Conservation (phyloP, 2,888 invertebrate species). For the Pogonocherus hispidulus region DNA sequence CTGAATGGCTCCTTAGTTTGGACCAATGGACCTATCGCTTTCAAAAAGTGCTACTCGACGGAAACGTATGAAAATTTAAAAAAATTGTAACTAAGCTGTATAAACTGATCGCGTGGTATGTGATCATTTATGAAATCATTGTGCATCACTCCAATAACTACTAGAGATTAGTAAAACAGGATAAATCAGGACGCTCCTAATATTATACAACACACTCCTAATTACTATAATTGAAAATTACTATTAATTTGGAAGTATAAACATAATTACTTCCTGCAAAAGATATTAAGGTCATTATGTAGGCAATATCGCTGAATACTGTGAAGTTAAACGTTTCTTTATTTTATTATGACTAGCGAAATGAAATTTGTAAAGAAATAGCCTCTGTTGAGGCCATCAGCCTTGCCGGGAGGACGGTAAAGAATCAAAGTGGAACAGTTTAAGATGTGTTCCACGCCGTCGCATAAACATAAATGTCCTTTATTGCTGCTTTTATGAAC, state of each 20-base stretch:
- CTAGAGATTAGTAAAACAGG: no score
- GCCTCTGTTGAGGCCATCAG: conserved; percentile 35
- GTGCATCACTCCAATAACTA: no score
- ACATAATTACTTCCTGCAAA: not conserved
- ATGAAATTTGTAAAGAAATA: conserved; percentile 33
- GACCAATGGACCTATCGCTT: no score
- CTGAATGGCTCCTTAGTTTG: no score
- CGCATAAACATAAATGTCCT: conserved; percentile 64
- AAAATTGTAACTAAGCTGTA: no score
- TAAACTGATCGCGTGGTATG: no score
- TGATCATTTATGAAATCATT: no score
- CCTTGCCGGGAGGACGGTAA: conserved; percentile 34
- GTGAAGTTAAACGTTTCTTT: conserved; percentile 4
- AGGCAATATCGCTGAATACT: not conserved
- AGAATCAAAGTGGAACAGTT: conserved; percentile 58
- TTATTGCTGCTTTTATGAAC: conserved; percentile 64
- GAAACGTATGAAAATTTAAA: no score
- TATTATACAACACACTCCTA: no score
- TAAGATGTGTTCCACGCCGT: conserved; percentile 58
- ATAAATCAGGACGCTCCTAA: no score
- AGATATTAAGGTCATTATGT: not conserved
- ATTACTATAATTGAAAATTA: no score
- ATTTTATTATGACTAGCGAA: conserved; percentile 34
- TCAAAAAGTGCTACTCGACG: no score
- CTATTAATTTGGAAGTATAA: not conserved